phyloP scores from a whole-genome alignment of 2,888 invertebrate genomes.

The Agrochola circellaris region DNA sequence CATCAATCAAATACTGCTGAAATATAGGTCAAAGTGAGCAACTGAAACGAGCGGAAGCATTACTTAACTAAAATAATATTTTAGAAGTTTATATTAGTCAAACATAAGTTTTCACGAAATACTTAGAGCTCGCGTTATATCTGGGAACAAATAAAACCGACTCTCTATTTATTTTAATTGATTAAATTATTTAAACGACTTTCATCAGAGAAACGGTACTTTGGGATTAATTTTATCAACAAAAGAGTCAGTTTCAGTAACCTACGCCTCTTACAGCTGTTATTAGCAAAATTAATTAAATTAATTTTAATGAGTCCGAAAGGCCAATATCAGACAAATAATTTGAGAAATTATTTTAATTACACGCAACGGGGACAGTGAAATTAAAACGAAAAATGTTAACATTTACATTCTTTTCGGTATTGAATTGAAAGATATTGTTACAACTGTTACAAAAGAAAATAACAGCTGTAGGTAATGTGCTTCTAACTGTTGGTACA shows the following conservation, averaged over 20 bases:
- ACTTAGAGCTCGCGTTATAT: neutral
- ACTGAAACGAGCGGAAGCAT: slow-evolving; percentile 9
- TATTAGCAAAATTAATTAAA: slow-evolving; percentile 1
- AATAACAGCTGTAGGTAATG: neutral
- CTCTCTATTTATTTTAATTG: neutral
- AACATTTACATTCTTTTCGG: too few relatives aligned
- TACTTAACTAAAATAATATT: slow-evolving; percentile 14
- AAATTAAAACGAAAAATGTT: neutral
- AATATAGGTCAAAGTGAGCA: slow-evolving; percentile 33
- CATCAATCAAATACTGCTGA: slow-evolving; percentile 33
- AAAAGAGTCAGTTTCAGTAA: neutral
- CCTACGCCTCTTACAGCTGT: neutral
- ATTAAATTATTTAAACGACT: slow-evolving; percentile 21
- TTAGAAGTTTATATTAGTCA: slow-evolving; percentile 4
- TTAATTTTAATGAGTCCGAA: slow-evolving; percentile 11
- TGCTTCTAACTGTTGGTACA: neutral
- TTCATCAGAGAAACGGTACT: neutral
- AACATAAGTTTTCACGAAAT: slow-evolving; percentile 4
- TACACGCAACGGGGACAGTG: neutral
- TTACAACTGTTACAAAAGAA: neutral
- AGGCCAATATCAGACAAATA: neutral
- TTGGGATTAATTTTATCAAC: neutral
- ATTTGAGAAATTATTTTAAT: slow-evolving; percentile 29
- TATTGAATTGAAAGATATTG: neutral
- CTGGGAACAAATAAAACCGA: neutral